phyloP scores from a whole-genome alignment of 2,888 invertebrate genomes.

The Diloba caeruleocephala region DNA sequence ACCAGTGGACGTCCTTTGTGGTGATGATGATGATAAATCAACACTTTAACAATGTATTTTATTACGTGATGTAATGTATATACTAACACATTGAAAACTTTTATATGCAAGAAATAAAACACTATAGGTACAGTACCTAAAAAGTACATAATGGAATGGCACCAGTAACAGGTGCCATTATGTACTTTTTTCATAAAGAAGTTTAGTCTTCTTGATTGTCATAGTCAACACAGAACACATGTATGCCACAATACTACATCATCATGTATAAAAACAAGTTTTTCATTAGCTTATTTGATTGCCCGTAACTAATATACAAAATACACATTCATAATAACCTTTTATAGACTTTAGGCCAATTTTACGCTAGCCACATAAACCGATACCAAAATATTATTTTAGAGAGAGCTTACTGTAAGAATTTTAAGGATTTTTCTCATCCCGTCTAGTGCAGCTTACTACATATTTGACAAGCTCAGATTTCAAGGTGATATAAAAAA shows the following conservation, averaged over 20 bases:
- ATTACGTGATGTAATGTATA: too few relatives aligned
- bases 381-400: constrained; percentile 10
- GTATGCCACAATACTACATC: neutral
- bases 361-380: constrained; percentile 16
- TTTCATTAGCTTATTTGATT: constrained; percentile 38
- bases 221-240: too few relatives aligned
- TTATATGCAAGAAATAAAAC: too few relatives aligned
- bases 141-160: too few relatives aligned
- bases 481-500: constrained; percentile 24
- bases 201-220: too few relatives aligned
- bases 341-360: constrained; percentile 21
- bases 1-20: too few relatives aligned
- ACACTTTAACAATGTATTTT: too few relatives aligned
- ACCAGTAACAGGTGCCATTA: too few relatives aligned
- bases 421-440: constrained; percentile 22
- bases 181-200: too few relatives aligned
- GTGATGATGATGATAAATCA: too few relatives aligned
- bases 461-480: constrained; percentile 30
- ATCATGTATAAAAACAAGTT: constrained; percentile 28
- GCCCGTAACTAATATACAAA: constrained; percentile 44
- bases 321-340: constrained; percentile 29
- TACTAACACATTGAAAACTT: too few relatives aligned
- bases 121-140: too few relatives aligned
- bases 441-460: constrained; percentile 1
- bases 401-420: neutral